Evolutionary conservation across 2,113 vertebrate genomes (phyloP), one percentile per base, ranked within the genome.

Genomic region (Micromys minutus): DNA sequence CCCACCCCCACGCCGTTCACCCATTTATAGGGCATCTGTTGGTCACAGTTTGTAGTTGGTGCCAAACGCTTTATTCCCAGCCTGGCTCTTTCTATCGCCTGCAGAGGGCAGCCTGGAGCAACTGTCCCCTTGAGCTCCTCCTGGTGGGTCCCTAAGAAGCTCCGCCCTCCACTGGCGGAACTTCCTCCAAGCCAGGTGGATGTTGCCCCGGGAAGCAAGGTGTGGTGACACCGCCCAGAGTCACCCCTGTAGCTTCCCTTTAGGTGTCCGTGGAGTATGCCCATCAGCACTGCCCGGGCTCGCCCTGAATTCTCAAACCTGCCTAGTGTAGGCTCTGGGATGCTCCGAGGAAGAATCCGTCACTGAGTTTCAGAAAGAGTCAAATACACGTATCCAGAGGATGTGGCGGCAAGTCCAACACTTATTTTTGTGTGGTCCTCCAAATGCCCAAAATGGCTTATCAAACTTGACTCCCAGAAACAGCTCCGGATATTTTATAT

Each of bases 151-250:
- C 0, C 50, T 36, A 2, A 52, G 83, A 91, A 39, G 90, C 59
- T 36, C 63, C 39, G 0, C 13, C 34, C 47, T 42, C 13, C 7
- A 0, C 26, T 8, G 0, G 12, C 61, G 81, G 97, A 95, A 96
- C 96, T 69, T 83, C 93, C 55, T 61, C 29, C 5, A 72, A 77
- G 91, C 45, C 26, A 36, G 0, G 11, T 9, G 31, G 15, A 13
- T 91, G 96, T 96, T 95, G 93, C 91, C 36, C 31, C 9, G 93
- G 97, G 97, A 95, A 89, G 93, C 71, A 7, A 39, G 81, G 57
- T 79, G 16, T 67, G 90, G 96, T 86, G 87, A 97, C 96, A 94
- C 96, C 94, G 3, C 72, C 57, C 6, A n/a, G 94, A 67, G 87
- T 36, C 72, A 1, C 80, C 76, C 47, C 45, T 24, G 4, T 21